Base-by-base conservation (phyloP, 2,797 vertebrate genomes). In the Sphenodon punctatus region DNA sequence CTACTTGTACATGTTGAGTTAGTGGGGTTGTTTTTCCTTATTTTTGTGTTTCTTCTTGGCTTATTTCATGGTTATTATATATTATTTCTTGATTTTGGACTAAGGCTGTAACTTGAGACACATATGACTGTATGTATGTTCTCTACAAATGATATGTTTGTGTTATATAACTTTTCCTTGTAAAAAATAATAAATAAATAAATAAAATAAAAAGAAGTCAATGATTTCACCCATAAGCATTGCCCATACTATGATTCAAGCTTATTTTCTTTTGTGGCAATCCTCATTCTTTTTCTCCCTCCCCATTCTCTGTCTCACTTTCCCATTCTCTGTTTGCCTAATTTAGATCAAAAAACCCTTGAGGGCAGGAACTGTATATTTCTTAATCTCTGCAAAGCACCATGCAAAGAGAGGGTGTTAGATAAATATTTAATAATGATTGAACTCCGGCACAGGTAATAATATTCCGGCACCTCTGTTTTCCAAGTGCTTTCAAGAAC, bases 391-490 rank as follows among this genome's bases (percentile, higher is more conserved):
- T 82, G 63, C 42, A 60, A 67, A 79, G 67, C 3, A 30, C 89
- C 81, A 82, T 65, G 55, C 80, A 41, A 65, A 46, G 32, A 59
- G 66, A 64, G 74, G 27, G 16, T 3, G 38, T 64, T 64, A 73
- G 84, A 82, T 84, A 80, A 89, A 89, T 67, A 39, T 80, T 85
- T 85, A 87, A 89, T 88, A 84, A 82, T 78, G 81, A 90, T 86
- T 89, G 87, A 87, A 76, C 76, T 59, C 11, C 39, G 68, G 64
- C 59, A n/a, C 34, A 75, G 53, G 64, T 38, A 88, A 27, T 81
- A 64, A 49, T 55, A 30, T 82, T 53, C 78, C 82, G 74, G 60
- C 82, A 51, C 88, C 85, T 67, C 38, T 63, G 1, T 87, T 90
- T 84, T 75, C 87, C 81, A 85, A 77, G 85, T 73, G 67, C 87